Evolutionary conservation across 2,888 invertebrate genomes (phyloP).

Genomic region (Drosophila pseudotalamancana): DNA sequence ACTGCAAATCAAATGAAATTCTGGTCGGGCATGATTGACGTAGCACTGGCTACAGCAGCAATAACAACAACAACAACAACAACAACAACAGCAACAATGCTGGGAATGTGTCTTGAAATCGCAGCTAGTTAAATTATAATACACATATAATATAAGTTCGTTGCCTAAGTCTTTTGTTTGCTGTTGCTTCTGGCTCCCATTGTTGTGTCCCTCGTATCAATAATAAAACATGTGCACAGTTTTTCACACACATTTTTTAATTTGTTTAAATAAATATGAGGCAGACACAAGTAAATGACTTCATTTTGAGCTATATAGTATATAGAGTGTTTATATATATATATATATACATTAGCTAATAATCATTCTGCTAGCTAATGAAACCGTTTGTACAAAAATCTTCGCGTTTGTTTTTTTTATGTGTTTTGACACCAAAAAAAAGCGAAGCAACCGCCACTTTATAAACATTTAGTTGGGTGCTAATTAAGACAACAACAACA

Average conservation of each 20-base stretch:
- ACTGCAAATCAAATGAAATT: constrained; percentile 52
- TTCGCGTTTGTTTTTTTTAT: constrained; percentile 13
- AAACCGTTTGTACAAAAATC: constrained; percentile 53
- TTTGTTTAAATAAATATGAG: constrained; percentile 68
- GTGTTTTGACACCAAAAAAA: constrained; percentile 50
- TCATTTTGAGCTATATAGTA: constrained; percentile 50
- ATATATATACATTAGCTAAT: constrained; percentile 45
- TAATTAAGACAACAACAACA: constrained; percentile 54
- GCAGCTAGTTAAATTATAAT: constrained; percentile 66
- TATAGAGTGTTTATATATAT: too few species aligned
- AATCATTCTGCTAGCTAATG: constrained; percentile 57
- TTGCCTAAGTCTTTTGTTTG: constrained; percentile 75
- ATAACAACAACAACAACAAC: constrained; percentile 12
- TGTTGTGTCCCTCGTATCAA: constrained; percentile 48
- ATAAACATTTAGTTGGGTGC: constrained; percentile 74
- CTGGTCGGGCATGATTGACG: constrained; percentile 56
- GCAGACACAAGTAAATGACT: constrained; percentile 56
- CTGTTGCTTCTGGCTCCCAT: too few species aligned
- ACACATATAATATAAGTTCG: constrained; percentile 63
- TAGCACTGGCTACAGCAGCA: constrained; percentile 20
- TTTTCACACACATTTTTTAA: constrained; percentile 66
- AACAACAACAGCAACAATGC: constrained; percentile 55
- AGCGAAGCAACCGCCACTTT: constrained; percentile 42
- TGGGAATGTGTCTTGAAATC: constrained; percentile 73
- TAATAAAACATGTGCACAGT: constrained; percentile 52